Base-by-base conservation (phyloP, 2,797 vertebrate species). In the Hypotaenidia okinawae region DNA sequence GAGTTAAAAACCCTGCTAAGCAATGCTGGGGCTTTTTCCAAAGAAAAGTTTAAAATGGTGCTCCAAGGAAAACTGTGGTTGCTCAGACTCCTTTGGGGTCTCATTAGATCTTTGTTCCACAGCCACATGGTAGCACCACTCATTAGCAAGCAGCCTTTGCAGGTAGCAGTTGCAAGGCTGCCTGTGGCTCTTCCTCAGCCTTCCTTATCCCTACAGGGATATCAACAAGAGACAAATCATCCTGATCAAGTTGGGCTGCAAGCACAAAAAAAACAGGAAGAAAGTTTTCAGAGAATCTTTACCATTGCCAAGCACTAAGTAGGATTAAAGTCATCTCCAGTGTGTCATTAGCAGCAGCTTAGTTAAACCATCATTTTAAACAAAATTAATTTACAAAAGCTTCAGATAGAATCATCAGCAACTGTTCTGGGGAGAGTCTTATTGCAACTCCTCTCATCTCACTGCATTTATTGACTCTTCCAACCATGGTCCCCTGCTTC, bases 71-170 rank as follows among this genome's bases (percentile, higher is more conserved):
- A 93, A 67, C 5, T 0, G 4, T 2, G 84, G 83, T 28, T 68
- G 57, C 57, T 92, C 35, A 37, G 32, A 2, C 22, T 97, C 96
- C 96, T 95, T 59, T 68, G 96, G 95, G 96, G 89, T 67, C 96
- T 96, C 93, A 96, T 97, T 96, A 96, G 84, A 54, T 51, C 35
- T 92, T 58, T 55, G 78, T 27, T 94, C 74, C 82, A 52, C 5
- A 22, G 52, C 51, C 37, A 52, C 61, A 89, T 58, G 69, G 82
- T 16, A 94, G 88, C 90, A 81, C 10, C 57, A 5, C 77, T 94
- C 94, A 79, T 92, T 69, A 94, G 83, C 70, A 84, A 68, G 84
- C 64, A 87, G 90, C 61, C 67, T 84, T 14, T 67, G 84, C 95
- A 94, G 85, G 82, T 2, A 84, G 83, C 41, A 83, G 84, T 94